These are phyloP conservation scores for Petrolisthes manimaculis DNA, from an alignment of 2,888 invertebrate genomes.

Conservation along the genomic window DNA sequence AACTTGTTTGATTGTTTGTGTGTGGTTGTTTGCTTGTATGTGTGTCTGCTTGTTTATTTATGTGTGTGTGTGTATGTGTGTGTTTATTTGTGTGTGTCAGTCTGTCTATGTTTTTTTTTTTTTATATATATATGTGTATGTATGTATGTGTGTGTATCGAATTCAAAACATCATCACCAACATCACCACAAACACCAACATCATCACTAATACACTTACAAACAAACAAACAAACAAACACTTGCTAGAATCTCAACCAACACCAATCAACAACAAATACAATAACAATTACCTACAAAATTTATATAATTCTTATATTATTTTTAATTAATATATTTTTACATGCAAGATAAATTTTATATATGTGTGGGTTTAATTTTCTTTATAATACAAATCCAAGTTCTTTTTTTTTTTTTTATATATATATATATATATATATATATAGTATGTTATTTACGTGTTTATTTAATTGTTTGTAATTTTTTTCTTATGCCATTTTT, in stretches of 20 bases:
- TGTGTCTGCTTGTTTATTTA: conserved; percentile 21
- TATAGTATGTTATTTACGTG: conserved; percentile 24
- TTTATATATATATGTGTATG: conserved; percentile 17
- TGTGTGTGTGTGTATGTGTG: conserved; percentile 19
- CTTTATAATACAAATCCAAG: conserved; percentile 25
- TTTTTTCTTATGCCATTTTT: conserved; percentile 1
- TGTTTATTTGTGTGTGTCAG: conserved; percentile 13
- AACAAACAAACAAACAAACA: conserved; percentile 10
- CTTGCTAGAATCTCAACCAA: conserved; percentile 3
- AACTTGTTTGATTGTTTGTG: conserved; percentile 16
- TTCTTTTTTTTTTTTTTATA: conserved; percentile 36
- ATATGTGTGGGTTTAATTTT: conserved; percentile 29
- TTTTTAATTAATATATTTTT: conserved; percentile 19
- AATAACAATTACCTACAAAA: not conserved
- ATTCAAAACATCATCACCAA: conserved; percentile 28
- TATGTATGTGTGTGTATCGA: conserved; percentile 7
- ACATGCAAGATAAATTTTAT: not conserved
- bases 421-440: conserved; percentile 44
- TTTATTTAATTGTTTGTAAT: conserved; percentile 26
- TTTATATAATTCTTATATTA: not conserved
- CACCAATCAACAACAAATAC: not conserved
- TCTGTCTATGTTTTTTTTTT: conserved; percentile 11
- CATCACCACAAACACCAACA: conserved; percentile 1
- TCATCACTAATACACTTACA: not conserved
- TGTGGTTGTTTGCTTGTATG: conserved; percentile 4